phyloP scores from a whole-genome alignment of 2,888 invertebrate genomes.

The Pyralis farinalis region DNA sequence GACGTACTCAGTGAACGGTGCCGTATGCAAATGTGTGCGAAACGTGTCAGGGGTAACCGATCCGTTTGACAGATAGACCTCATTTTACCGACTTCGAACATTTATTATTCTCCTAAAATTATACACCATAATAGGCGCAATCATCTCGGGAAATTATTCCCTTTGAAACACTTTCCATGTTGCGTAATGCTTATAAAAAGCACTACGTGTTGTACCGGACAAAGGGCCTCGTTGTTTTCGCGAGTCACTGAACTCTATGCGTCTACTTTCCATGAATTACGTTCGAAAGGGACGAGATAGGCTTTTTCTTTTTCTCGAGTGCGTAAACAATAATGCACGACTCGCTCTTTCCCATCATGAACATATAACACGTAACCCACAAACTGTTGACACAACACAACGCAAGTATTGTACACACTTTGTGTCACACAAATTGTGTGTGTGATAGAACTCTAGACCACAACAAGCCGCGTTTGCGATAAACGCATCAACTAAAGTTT shows the following conservation, averaged over 20 bases:
- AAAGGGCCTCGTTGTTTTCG: conserved; percentile 12
- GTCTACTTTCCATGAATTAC: conserved; percentile 23
- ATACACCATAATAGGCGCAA: neutral
- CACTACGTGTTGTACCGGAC: conserved; percentile 20
- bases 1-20: conserved; percentile 16
- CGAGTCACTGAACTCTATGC: conserved; percentile 16
- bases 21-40: conserved; percentile 20
- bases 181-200: conserved; percentile 20
- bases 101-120: conserved; percentile 10
- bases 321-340: conserved; percentile 15
- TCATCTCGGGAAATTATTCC: no score
- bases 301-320: conserved; percentile 12
- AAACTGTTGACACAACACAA: no score
- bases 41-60: conserved; percentile 48
- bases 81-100: conserved; percentile 19
- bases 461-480: no score
- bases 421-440: no score
- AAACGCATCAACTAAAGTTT: no score
- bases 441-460: no score
- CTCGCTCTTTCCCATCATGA: conserved; percentile 18
- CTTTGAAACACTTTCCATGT: conserved; percentile 30
- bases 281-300: conserved; percentile 17
- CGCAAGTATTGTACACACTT: no score
- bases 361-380: neutral
- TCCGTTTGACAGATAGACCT: conserved; percentile 22